phyloP scores from a whole-genome alignment of 2,113 vertebrate genomes.

The Drymodes brunneopygia region DNA sequence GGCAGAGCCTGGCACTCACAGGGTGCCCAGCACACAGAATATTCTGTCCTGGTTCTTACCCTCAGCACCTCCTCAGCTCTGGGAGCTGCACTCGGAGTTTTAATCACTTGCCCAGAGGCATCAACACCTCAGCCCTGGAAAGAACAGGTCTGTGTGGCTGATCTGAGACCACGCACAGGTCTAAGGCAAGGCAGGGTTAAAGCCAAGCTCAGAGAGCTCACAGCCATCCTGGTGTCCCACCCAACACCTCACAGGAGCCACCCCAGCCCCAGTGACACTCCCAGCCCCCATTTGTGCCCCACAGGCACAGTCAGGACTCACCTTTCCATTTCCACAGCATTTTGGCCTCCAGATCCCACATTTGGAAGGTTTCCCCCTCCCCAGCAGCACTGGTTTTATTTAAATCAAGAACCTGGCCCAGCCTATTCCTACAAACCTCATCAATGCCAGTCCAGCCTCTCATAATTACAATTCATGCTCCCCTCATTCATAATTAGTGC shows the following conservation, averaged over 20 bases:
- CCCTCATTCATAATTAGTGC: rapidly evolving
- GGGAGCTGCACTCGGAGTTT: not conserved
- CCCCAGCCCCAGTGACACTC: not conserved
- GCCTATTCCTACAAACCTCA: not conserved
- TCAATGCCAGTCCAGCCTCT: too few species aligned
- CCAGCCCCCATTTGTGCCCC: rapidly evolving
- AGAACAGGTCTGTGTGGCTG: rapidly evolving
- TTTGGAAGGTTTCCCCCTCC: too few species aligned
- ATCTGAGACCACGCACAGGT: not conserved
- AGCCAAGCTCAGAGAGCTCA: not conserved
- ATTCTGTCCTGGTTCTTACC: not conserved
- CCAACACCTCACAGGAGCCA: not conserved
- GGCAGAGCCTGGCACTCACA: not conserved
- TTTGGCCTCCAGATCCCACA: rapidly evolving
- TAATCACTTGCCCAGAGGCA: not conserved
- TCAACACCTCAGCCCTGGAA: not conserved
- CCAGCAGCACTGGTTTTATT: not conserved
- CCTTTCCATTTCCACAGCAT: rapidly evolving
- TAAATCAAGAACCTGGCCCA: too few species aligned
- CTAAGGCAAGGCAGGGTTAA: too few species aligned
- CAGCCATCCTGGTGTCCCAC: rapidly evolving
- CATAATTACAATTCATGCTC: too few species aligned
- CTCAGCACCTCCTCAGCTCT: not conserved
- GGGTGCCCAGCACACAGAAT: rapidly evolving
- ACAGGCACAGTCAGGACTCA: not conserved